Percentiles rank a stretch among this genome's conserved stretches.
These are phyloP conservation scores for Delphinapterus leucas DNA, from an alignment of 2,113 vertebrate genomes.

Conservation along the genomic window DNA sequence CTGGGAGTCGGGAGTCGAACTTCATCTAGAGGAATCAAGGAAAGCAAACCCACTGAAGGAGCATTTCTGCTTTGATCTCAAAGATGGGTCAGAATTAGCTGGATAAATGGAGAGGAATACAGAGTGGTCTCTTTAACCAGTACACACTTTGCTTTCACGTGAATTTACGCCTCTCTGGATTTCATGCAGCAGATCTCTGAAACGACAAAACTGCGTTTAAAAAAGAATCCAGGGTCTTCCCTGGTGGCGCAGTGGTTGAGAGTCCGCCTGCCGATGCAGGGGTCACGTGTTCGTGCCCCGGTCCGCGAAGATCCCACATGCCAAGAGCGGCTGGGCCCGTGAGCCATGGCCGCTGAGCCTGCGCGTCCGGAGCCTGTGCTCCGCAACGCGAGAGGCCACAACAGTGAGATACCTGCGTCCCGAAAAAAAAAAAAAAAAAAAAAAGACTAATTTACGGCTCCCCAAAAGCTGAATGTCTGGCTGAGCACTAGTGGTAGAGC, in stretches of 20 bases:
- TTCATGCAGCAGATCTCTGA: neutral
- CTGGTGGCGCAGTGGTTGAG: no score
- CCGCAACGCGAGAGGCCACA: no score
- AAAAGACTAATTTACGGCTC: neutral
- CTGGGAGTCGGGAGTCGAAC: no score
- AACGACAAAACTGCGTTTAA: neutral
- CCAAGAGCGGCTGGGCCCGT: no score
- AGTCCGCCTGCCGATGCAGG: no score
- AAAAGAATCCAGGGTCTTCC: neutral
- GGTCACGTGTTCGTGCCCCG: rapidly evolving
- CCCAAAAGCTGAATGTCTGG: neutral
- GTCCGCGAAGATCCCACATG: no score
- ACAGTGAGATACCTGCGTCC: no score
- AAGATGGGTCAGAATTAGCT: neutral
- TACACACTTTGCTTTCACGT: neutral
- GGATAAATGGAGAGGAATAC: neutral
- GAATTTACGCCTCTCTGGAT: neutral
- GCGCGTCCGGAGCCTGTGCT: no score
- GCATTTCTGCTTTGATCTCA: neutral
- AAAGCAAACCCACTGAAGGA: neutral
- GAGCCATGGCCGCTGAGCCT: no score
- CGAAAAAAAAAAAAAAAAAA: neutral
- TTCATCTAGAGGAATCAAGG: neutral
- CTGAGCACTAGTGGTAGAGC: neutral
- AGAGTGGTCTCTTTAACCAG: neutral